phyloP scores from a whole-genome alignment of 2,113 vertebrate genomes.

The Ranitomeya variabilis region DNA sequence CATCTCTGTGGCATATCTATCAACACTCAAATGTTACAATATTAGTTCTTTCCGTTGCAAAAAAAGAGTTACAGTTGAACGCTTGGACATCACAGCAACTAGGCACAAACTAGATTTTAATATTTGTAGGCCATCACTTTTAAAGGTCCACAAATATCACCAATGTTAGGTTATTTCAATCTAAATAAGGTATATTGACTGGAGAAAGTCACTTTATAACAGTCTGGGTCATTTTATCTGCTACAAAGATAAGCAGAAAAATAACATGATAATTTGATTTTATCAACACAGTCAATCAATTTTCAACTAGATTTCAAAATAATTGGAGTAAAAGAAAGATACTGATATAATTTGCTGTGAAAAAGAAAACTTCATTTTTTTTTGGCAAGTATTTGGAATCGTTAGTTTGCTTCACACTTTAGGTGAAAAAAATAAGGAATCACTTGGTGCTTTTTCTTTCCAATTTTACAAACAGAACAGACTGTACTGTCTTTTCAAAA shows the following conservation, averaged over 20 bases:
- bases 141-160: constrained; percentile 16
- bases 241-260: constrained; percentile 5
- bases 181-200: neutral
- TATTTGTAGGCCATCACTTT: neutral
- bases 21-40: neutral
- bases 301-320: neutral
- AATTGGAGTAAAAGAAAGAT: neutral
- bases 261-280: neutral
- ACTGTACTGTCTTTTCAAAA: neutral
- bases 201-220: constrained; percentile 1
- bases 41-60: neutral
- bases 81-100: neutral
- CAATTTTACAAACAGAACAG: neutral
- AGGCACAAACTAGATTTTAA: neutral
- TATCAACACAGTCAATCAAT: neutral
- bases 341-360: neutral
- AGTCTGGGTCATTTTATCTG: neutral
- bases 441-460: neutral
- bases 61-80: neutral
- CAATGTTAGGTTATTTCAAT: neutral
- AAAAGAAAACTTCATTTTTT: neutral
- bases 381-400: neutral
- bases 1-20: neutral
- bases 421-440: neutral
- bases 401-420: neutral